Conservation (phyloP, 2,113 vertebrate genomes). For the Ranitomeya variabilis region DNA sequence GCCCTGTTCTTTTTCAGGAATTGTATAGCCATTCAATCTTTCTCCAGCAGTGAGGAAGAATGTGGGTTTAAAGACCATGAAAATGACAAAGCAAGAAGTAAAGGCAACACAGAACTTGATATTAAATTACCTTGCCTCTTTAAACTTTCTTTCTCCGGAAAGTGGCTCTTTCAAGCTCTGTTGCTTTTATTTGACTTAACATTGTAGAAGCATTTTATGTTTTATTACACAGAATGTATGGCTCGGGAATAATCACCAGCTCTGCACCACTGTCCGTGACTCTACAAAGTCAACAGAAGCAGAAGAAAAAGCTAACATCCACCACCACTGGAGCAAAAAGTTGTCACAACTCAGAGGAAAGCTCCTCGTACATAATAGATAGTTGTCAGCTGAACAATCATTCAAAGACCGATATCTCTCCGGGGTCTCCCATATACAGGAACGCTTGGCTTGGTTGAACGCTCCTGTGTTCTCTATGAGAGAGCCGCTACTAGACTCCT, state of each 20-base stretch:
- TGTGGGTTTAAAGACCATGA: constrained; percentile 62
- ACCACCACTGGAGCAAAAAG: background rate
- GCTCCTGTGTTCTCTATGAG: no score
- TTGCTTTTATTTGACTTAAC: constrained; percentile 30
- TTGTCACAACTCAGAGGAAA: background rate
- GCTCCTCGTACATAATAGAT: no score
- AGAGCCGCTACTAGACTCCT: no score
- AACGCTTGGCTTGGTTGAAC: no score
- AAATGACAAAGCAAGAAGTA: constrained; percentile 58
- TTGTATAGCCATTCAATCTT: constrained; percentile 58
- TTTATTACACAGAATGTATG: constrained; percentile 30
- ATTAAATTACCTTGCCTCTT: constrained; percentile 44
- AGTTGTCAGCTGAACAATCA: no score
- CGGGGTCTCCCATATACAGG: no score
- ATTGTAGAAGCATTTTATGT: constrained; percentile 11
- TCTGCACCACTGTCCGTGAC: background rate
- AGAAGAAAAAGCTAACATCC: background rate
- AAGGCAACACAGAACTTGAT: constrained; percentile 7
- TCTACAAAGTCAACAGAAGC: constrained; percentile 16
- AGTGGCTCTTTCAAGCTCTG: constrained; percentile 44
- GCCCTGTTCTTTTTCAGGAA: constrained; percentile 40
- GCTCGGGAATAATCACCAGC: background rate
- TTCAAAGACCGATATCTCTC: no score
- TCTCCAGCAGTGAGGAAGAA: constrained; percentile 55
- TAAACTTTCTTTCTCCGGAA: constrained; percentile 26